Conservation (phyloP, 2,888 invertebrate genomes). For the Ochropleura leucogaster region DNA sequence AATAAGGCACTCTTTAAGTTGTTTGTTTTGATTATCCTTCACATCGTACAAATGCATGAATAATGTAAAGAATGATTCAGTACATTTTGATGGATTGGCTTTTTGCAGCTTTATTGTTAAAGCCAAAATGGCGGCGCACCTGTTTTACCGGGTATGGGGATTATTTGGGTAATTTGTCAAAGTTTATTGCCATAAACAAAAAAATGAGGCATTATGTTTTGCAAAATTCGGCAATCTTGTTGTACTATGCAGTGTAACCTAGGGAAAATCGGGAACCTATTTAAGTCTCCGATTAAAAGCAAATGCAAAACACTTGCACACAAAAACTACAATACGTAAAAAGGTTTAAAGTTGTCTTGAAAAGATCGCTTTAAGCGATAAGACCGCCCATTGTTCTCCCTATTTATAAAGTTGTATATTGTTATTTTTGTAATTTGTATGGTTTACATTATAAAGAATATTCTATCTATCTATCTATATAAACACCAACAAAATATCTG, state of each 20-base stretch:
- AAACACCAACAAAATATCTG: not conserved
- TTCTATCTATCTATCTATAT: not conserved
- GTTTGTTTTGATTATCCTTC: conserved; percentile 37
- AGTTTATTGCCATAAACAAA: conserved; percentile 6
- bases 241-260: not conserved
- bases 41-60: conserved; percentile 34
- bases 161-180: conserved; percentile 31
- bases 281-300: not conserved
- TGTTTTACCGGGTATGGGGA: conserved; percentile 17
- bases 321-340: not conserved
- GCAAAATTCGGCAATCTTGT: conserved; percentile 5
- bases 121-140: conserved; percentile 12
- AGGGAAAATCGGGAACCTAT: not conserved
- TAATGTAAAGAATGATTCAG: conserved; percentile 33
- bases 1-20: conserved; percentile 23
- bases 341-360: no score
- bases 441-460: no score
- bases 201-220: conserved; percentile 11
- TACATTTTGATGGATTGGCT: conserved; percentile 37
- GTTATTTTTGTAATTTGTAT: no score
- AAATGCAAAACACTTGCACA: not conserved
- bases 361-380: no score
- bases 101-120: conserved; percentile 18
- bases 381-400: no score
- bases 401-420: no score